phyloP scores from a whole-genome alignment of 2,888 invertebrate genomes.

The Noctua comes region DNA sequence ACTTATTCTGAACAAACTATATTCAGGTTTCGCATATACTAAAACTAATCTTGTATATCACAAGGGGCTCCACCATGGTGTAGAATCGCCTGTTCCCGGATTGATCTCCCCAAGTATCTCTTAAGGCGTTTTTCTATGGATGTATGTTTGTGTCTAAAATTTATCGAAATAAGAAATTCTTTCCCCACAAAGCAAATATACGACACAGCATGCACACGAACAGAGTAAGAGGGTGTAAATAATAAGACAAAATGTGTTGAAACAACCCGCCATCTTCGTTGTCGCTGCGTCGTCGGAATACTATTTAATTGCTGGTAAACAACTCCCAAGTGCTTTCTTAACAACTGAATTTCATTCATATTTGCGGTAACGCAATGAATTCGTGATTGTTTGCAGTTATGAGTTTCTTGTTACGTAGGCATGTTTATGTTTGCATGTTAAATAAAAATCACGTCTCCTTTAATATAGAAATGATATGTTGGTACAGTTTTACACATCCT shows the following conservation, averaged over 20 bases:
- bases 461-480: background rate
- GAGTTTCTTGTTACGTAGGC: background rate
- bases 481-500: background rate
- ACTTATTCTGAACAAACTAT: no score
- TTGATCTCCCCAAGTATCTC: no score
- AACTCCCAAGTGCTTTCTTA: slow-evolving; percentile 53
- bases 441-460: background rate
- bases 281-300: slow-evolving; percentile 1
- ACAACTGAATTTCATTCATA: slow-evolving; percentile 19
- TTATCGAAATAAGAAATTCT: background rate
- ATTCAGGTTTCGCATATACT: no score
- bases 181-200: background rate
- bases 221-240: background rate
- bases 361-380: slow-evolving; percentile 13
- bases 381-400: background rate
- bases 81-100: no score
- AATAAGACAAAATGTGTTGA: background rate
- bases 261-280: background rate
- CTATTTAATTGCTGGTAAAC: slow-evolving; percentile 61
- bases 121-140: background rate
- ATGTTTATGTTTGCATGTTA: background rate
- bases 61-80: no score
- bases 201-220: background rate
- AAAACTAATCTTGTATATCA: no score
- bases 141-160: background rate